A percentile compares a stretch with the other conserved stretches of the same genome.
Evolutionary conservation across 2,888 invertebrate species (phyloP).

Genomic region (Andrena chrysosceles): DNA sequence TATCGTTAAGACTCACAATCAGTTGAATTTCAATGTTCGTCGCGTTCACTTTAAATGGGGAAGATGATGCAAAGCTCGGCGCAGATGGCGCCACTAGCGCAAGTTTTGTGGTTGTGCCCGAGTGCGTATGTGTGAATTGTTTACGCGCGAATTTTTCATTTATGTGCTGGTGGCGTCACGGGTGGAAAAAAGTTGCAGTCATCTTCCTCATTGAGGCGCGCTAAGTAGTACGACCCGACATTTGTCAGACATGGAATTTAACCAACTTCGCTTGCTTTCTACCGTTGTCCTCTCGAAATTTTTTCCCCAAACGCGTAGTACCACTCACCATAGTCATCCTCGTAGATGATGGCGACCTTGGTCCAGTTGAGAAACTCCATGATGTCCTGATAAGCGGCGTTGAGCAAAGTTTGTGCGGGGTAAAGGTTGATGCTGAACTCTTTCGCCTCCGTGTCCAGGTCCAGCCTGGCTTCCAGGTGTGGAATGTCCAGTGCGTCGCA

Average conservation of each 20-base stretch:
- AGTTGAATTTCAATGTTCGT: background rate
- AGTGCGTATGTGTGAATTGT: no score
- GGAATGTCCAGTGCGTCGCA: constrained; percentile 93
- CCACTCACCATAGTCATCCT: constrained; percentile 90
- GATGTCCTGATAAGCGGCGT: constrained; percentile 91
- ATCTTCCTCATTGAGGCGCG: background rate
- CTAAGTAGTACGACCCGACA: background rate
- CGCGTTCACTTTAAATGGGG: background rate
- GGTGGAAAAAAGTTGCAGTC: no score
- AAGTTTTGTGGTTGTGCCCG: no score
- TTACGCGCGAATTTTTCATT: no score
- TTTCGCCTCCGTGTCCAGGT: constrained; percentile 87
- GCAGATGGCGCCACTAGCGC: no score
- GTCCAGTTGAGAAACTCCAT: constrained; percentile 93
- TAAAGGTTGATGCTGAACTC: constrained; percentile 92
- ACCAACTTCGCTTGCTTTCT: background rate
- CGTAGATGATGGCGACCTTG: constrained; percentile 92
- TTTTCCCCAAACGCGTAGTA: background rate
- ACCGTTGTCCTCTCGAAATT: background rate
- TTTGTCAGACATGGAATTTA: background rate
- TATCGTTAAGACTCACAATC: background rate
- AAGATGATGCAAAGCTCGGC: no score
- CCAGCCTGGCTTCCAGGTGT: constrained; percentile 90
- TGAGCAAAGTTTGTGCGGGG: constrained; percentile 90
- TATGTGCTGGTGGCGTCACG: no score